Evolutionary conservation across 1,140 invertebrate genomes (phyloP), one percentile per base, ranked within the genome.

Genomic region (Belonocnema kinseyi): DNA sequence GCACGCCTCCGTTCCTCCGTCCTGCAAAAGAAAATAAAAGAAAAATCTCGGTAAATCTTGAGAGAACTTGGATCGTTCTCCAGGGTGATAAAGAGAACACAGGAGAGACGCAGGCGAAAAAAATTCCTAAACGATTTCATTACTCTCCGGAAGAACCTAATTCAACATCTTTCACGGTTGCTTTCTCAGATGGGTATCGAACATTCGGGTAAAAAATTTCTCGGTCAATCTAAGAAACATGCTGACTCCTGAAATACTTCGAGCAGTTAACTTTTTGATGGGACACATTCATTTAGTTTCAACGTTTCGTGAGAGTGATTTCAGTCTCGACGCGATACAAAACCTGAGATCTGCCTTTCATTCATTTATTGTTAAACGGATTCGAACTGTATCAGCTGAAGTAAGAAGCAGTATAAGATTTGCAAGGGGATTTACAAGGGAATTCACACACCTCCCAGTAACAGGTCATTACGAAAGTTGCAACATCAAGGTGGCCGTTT

Each of bases 1-100:
- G 87, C 93, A 94, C 54, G 92, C 86, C 21, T 90, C 84, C 12
- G 90, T 91, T 71, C 91, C 90, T 14, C 89, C 90, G 72, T 90
- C 88, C 93, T 93, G 90, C 7, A 90, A 92, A 66, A 84, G 40
- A 86, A 74, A 75, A 80, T 82, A 79, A 52, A 26, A 74, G 56
- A 56, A 72, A 79, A 77, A 80, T 51, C 72, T 51, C 46, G 50
- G 72, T 76, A 66, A 50, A 75, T 40, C 52, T 66, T 66, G 40
- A 10, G 26, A 61, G 21, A 21, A 61, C 5, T 10, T 26, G 26
- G 12, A 61, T 21, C 21, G 11, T 33, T 72, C 51, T 50, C 58
- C 73, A 66, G 13, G 51, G 19, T 53, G 66, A 70, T 21, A 46
- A 70, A 19, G 50, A 16, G 26, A 16, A 66, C 13, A 66, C 5